Conservation (phyloP, 2,113 vertebrate genomes). For the Siniperca knerii region DNA sequence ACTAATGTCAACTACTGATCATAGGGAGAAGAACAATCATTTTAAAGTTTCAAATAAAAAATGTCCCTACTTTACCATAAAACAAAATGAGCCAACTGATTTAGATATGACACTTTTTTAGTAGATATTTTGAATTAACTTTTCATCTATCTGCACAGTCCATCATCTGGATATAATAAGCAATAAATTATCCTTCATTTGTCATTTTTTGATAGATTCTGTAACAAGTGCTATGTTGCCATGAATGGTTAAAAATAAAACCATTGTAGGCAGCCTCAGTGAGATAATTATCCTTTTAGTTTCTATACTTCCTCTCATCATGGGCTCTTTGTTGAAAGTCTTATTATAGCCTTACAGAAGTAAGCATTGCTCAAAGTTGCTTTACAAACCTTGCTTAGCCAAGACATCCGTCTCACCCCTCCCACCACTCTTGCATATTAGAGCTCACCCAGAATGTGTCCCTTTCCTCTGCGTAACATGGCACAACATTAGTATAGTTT, state of each 20-base stretch:
- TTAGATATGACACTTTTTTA: too few species aligned
- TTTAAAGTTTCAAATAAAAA: too few species aligned
- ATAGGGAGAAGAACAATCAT: neutral
- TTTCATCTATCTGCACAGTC: neutral
- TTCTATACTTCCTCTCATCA: neutral
- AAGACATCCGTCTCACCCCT: neutral
- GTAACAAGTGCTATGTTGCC: neutral
- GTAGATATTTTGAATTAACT: neutral
- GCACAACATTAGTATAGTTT: neutral
- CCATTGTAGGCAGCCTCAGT: neutral
- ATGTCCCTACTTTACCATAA: too few species aligned
- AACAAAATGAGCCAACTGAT: neutral
- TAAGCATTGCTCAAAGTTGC: slow-evolving; percentile 17
- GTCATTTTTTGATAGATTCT: too few species aligned
- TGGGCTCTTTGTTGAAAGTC: neutral
- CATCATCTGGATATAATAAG: neutral
- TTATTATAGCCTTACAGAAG: slow-evolving; percentile 2
- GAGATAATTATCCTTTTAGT: neutral
- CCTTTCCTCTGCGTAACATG: neutral
- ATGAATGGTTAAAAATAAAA: neutral
- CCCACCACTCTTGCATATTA: neutral
- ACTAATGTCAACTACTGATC: neutral
- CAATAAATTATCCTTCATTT: too few species aligned
- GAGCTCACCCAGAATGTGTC: neutral
- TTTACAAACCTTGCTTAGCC: slow-evolving; percentile 4